Conservation (phyloP, 2,113 vertebrate species). For the Neotragus pygmaeus region DNA sequence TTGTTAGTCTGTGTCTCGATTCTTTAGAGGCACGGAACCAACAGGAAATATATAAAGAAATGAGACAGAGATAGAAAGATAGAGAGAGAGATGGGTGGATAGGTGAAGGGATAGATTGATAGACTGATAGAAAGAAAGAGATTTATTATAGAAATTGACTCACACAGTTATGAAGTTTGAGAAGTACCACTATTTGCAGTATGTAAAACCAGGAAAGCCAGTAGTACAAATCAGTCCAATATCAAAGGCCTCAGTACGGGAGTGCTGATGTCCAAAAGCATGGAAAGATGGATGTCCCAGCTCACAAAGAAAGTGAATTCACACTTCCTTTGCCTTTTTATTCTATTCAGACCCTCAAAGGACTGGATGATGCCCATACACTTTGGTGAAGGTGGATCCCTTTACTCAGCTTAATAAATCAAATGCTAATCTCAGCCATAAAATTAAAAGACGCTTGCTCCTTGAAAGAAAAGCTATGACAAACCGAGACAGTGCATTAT, state of each 20-base stretch:
- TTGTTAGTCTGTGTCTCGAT: background rate
- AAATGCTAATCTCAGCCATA: background rate
- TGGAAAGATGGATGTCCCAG: background rate
- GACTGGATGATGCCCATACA: background rate
- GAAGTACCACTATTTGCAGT: background rate
- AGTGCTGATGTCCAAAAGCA: background rate
- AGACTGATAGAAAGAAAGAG: background rate
- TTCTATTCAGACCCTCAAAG: background rate
- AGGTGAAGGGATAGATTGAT: background rate
- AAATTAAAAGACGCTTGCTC: background rate
- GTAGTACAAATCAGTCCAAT: background rate
- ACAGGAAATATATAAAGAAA: background rate
- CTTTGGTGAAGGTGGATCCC: background rate
- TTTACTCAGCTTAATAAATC: background rate
- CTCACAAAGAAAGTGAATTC: background rate
- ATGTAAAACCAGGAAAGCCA: background rate
- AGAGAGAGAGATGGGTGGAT: background rate
- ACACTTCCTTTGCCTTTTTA: background rate
- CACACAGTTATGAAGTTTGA: background rate
- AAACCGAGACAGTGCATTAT: background rate
- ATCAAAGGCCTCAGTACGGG: background rate
- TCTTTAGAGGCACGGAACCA: background rate
- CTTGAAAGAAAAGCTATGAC: background rate
- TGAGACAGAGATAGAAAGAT: rapidly evolving
- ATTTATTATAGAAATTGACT: background rate